Conservation (phyloP, 2,888 invertebrate genomes). For the Toxonevra muliebris region DNA sequence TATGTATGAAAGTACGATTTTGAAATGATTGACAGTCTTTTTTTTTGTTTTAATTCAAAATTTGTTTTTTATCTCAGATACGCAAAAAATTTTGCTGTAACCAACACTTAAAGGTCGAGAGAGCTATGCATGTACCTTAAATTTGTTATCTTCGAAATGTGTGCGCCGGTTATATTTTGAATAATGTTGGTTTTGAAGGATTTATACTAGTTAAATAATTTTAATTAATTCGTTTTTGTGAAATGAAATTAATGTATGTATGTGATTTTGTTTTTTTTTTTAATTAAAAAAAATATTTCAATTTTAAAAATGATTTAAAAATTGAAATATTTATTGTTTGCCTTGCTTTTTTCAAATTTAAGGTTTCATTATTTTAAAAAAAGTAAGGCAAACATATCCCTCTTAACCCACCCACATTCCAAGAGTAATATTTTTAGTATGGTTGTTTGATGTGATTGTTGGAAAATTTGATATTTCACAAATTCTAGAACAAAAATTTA, state of each 20-base stretch:
- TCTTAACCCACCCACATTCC: slow-evolving; percentile 61
- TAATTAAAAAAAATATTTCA: too few species aligned
- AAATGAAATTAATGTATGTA: slow-evolving; percentile 6
- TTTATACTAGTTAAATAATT: slow-evolving; percentile 23
- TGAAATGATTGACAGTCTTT: too few species aligned
- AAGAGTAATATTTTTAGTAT: too few species aligned
- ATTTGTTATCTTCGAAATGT: slow-evolving; percentile 26
- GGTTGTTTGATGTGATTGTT: slow-evolving; percentile 21
- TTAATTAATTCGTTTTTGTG: slow-evolving; percentile 15
- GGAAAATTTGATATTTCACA: not conserved
- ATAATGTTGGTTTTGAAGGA: slow-evolving; percentile 33
- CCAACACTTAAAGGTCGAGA: slow-evolving; percentile 15
- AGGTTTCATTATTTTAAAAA: too few species aligned
- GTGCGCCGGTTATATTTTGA: slow-evolving; percentile 13
- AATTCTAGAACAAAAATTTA: slow-evolving; percentile 35
- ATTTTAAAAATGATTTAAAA: too few species aligned
- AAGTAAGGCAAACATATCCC: slow-evolving; percentile 52
- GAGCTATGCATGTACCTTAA: not conserved
- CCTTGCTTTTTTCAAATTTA: not conserved
- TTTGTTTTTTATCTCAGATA: not conserved
- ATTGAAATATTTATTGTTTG: too few species aligned
- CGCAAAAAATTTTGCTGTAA: slow-evolving; percentile 10
- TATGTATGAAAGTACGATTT: too few species aligned
- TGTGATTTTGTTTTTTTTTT: too few species aligned
- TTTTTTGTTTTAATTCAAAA: not conserved